Evolutionary conservation across 2,888 invertebrate species (phyloP).

Genomic region (Petrolisthes cinctipes): DNA sequence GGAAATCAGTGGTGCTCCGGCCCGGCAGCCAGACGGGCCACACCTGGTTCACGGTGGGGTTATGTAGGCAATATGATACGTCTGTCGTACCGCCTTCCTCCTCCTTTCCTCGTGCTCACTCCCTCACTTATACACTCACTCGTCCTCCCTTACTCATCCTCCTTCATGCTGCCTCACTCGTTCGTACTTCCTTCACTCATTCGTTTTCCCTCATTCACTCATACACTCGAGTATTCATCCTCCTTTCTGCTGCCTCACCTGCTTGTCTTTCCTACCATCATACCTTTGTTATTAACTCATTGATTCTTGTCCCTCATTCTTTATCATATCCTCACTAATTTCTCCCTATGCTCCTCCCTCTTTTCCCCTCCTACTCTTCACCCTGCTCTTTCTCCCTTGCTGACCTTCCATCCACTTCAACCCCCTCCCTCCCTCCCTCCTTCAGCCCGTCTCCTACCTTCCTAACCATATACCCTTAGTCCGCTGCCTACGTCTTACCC

Average conservation of each 20-base stretch:
- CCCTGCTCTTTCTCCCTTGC: background rate
- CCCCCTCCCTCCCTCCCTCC: too few relatives aligned
- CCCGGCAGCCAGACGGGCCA: conserved; percentile 37
- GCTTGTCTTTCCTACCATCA: background rate
- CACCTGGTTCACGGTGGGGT: conserved; percentile 48
- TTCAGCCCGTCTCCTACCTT: too few relatives aligned
- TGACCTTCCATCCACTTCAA: background rate
- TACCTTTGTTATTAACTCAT: background rate
- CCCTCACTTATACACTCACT: conserved; percentile 19
- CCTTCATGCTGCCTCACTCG: background rate
- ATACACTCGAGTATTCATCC: background rate
- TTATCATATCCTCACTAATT: background rate
- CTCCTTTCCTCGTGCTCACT: background rate
- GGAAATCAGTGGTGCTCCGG: conserved; percentile 36
- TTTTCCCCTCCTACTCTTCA: background rate
- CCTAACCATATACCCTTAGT: too few relatives aligned
- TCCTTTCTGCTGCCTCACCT: background rate
- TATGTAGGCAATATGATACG: conserved; percentile 43
- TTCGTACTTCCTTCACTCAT: background rate
- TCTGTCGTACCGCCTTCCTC: conserved; percentile 27
- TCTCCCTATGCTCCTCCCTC: background rate
- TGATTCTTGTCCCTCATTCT: background rate
- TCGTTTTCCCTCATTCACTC: background rate
- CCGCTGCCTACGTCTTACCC: too few relatives aligned
- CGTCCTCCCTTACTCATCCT: conserved; percentile 14